Base-by-base conservation (phyloP, 2,113 vertebrate species). In the Xiphorhynchus elegans region DNA sequence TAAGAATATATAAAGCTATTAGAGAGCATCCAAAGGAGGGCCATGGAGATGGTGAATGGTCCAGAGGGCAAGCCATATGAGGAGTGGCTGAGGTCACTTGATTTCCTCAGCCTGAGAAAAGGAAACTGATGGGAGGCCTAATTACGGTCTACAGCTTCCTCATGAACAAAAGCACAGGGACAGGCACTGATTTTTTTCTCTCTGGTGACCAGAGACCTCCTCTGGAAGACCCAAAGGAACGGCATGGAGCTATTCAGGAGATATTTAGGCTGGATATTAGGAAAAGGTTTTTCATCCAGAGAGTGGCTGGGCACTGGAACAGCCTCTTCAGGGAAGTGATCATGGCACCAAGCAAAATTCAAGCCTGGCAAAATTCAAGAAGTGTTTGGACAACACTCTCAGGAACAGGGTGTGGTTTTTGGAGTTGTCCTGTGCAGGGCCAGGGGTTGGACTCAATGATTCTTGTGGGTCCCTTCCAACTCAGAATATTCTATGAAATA, bases 121-220 rank as follows among this genome's bases (percentile, higher is more conserved):
- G 23, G 26, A 47, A 19, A 25, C 13, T n/a, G 29, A 47, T 11
- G 33, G 14, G 7, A 44, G 10, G 18, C 18, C 14, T n/a, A 33
- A 14, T 52, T 37, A 8, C 9, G 37, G 14, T 29, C 44, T 50
- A 19, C 23, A 24, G 10, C 4, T 52, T 67, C 44, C 18, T 66
- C 7, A 46, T 0, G 0, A 44, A 9, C 6, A 8, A 6, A 35
- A 37, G 12, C 21, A 33, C 35, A 44, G 18, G 35, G 17, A 9
- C 10, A 56, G 42, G 21, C 50, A 42, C 5, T 0, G 0, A 28
- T 50, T 9, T 73, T 21, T 67, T 67, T 9, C 21, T 46, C 42
- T 42, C 17, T 44, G 11, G 31, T 28, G 37, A 12, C 9, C 31
- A 24, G 6, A 58, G 21, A 26, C 17, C 6, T 0, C 11, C 3